Percentiles rank a stretch among this genome's conserved stretches.
Evolutionary conservation across 2,888 invertebrate species (phyloP).

Genomic region (Leucozona laternaria): DNA sequence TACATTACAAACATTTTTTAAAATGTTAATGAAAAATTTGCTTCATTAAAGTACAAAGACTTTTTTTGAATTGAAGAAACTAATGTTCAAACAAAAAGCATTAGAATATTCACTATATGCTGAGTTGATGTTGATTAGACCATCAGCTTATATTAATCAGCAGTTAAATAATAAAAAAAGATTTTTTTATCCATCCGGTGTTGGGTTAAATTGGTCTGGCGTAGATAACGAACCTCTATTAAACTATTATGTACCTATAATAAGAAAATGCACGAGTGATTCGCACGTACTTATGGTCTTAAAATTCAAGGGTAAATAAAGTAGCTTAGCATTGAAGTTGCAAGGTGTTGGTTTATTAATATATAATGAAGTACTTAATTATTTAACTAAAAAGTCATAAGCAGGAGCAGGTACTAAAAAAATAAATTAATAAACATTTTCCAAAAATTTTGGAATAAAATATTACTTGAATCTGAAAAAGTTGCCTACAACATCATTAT

Average conservation of each 20-base stretch:
- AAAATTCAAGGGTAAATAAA: not conserved
- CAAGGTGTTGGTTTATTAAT: not conserved
- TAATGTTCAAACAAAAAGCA: not conserved
- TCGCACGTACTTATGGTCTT: not conserved
- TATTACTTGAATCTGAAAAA: too few species aligned
- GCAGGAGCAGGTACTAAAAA: not conserved
- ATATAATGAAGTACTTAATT: not conserved
- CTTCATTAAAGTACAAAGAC: not conserved
- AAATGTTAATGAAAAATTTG: constrained; percentile 4
- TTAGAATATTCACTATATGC: not conserved
- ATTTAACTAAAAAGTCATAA: not conserved
- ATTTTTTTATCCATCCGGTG: not conserved
- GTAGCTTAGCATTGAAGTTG: not conserved
- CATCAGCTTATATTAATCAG: not conserved
- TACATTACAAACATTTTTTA: not conserved
- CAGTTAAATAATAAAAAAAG: not conserved
- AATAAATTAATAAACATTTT: too few species aligned
- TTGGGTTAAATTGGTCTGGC: not conserved
- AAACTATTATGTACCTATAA: not conserved
- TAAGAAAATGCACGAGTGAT: not conserved
- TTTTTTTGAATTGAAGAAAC: not conserved
- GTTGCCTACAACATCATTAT: too few species aligned
- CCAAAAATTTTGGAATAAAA: too few species aligned
- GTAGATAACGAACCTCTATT: not conserved
- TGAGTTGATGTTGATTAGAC: not conserved